Evolutionary conservation across 2,888 invertebrate genomes (phyloP).

Genomic region (Troides helena): DNA sequence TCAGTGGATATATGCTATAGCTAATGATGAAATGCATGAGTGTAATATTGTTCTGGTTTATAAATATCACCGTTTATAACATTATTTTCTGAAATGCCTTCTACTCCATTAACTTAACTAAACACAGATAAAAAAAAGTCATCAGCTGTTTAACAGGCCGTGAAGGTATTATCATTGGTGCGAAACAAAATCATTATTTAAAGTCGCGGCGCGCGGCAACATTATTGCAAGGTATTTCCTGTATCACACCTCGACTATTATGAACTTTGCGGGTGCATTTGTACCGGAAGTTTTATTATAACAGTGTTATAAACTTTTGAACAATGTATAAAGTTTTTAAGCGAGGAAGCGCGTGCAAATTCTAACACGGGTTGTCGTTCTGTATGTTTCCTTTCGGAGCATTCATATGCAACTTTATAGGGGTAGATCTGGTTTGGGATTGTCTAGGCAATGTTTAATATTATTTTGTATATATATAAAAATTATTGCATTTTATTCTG

Average conservation of each 20-base stretch:
- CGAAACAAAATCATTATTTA: constrained; percentile 21
- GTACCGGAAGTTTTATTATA: constrained; percentile 28
- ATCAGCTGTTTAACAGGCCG: too few relatives aligned
- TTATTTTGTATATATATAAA: too few relatives aligned
- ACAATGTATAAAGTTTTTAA: constrained; percentile 22
- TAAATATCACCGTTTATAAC: too few relatives aligned
- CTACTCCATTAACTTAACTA: too few relatives aligned
- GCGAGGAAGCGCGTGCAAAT: constrained; percentile 20
- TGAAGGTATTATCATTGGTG: background rate
- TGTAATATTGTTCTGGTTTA: too few relatives aligned
- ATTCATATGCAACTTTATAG: constrained; percentile 4
- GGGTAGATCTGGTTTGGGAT: background rate
- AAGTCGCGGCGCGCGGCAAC: constrained; percentile 11
- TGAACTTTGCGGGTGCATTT: constrained; percentile 27
- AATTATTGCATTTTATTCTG: too few relatives aligned
- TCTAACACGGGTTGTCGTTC: constrained; percentile 13
- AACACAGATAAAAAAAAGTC: too few relatives aligned
- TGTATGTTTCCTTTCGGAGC: constrained; percentile 1
- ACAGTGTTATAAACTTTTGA: constrained; percentile 26
- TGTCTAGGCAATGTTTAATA: too few relatives aligned
- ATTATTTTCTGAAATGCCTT: too few relatives aligned
- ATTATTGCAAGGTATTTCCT: constrained; percentile 20
- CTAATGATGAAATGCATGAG: too few relatives aligned
- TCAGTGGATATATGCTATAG: too few relatives aligned
- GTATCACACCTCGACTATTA: constrained; percentile 27